Conservation (phyloP, 1,140 invertebrate species). For the Aphelenchoides avenae region DNA sequence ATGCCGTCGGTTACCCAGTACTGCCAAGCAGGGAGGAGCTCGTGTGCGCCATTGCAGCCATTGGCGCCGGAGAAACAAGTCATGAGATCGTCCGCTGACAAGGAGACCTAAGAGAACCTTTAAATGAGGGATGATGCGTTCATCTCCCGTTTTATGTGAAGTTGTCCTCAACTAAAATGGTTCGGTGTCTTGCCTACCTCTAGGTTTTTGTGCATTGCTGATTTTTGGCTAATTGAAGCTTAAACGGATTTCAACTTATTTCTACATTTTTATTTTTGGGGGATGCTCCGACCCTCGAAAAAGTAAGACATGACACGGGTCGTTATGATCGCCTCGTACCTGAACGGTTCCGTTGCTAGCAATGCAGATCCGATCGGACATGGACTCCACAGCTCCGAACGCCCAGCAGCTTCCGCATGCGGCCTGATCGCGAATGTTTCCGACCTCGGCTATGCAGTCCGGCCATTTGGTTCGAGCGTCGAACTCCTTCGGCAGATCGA, state of each 20-base stretch:
- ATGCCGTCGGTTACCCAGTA: slow-evolving; percentile 60
- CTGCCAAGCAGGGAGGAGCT: slow-evolving; percentile 66
- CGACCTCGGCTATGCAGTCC: slow-evolving; percentile 70
- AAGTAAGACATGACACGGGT: slow-evolving; percentile 80
- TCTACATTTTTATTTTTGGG: no score
- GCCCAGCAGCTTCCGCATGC: slow-evolving; percentile 61
- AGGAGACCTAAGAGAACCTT: no score
- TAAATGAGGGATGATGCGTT: no score
- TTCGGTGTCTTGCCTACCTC: no score
- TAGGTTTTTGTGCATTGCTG: no score
- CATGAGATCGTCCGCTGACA: no score
- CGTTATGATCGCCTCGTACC: slow-evolving; percentile 65
- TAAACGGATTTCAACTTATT: no score
- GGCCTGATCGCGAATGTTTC: slow-evolving; percentile 63
- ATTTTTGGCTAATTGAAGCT: no score
- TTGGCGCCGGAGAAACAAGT: no score
- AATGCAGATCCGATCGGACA: slow-evolving; percentile 83
- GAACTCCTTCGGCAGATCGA: slow-evolving; percentile 69
- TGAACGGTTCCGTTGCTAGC: slow-evolving; percentile 71
- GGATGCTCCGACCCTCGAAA: no score
- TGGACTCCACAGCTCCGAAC: slow-evolving; percentile 58
- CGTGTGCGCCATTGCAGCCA: slow-evolving; percentile 75
- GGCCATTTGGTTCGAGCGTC: slow-evolving; percentile 76
- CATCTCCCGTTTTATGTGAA: no score
- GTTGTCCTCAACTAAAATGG: no score